Evolutionary conservation across 2,797 vertebrate species (phyloP), one percentile per base, ranked within the genome.

Genomic region (Bovichtus variegatus): DNA sequence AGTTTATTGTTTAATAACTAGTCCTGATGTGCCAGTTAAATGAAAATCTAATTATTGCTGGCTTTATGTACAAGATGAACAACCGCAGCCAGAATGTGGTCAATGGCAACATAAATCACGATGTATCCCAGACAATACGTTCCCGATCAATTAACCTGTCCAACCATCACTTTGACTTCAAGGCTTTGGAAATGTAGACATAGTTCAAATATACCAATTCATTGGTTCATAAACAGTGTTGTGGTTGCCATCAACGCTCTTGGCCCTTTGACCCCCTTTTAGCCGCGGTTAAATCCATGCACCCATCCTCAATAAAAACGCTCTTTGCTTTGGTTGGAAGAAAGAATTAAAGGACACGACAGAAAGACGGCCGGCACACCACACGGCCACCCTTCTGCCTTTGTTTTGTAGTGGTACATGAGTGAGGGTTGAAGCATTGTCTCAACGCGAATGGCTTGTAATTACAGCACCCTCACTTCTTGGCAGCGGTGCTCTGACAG

Each of bases 391-490:
- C 66, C 38, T 66, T 80, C 69, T 73, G 50, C 16, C 29, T 40
- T 71, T 69, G 65, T 53, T n/a, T 75, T 70, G 57, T 29, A 59
- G 53, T 27, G 54, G 68, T 71, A 72, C 34, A 38, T 71, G 61
- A 79, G 51, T 50, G 16, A 40, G 64, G 68, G 68, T 46, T 49
- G 68, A 78, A 67, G 54, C 59, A 64, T 71, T 78, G 72, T 82
- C 76, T 87, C 19, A 7, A 50, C 4, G 27, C 53, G 36, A 81
- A 66, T 51, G 59, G 57, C 60, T 88, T 82, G 82, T 89, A 91
- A 92, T 93, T 91, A 90, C 69, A 80, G 76, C 71, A 68, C 74
- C 81, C 75, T 83, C 83, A 77, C 80, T 81, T 64, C 83, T 75
- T 69, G 3, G 65, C 76, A 75, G 79, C 58, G 59, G 36, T 83